These are phyloP conservation scores for Silurus meridionalis DNA, from an alignment of 2,113 vertebrate species.

Conservation along the genomic window DNA sequence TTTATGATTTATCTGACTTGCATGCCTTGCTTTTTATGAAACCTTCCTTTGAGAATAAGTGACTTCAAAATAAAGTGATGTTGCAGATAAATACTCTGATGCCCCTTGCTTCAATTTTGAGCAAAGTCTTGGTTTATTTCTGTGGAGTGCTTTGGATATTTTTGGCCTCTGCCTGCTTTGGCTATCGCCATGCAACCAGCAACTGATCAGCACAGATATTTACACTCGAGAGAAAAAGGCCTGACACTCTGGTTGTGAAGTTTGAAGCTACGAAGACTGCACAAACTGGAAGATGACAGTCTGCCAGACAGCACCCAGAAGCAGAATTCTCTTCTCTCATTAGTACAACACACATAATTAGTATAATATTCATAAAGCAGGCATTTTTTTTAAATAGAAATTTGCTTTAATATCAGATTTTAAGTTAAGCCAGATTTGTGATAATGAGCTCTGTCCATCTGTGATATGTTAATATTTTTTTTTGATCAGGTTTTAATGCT, in stretches of 20 bases:
- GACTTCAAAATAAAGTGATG: slow-evolving; percentile 56
- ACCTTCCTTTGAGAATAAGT: slow-evolving; percentile 30
- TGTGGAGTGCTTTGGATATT: slow-evolving; percentile 34
- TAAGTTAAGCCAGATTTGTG: neutral
- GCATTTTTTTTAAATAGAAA: neutral
- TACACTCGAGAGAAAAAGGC: slow-evolving; percentile 29
- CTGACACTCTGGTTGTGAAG: slow-evolving; percentile 25
- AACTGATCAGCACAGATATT: slow-evolving; percentile 19
- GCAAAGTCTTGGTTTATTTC: slow-evolving; percentile 34
- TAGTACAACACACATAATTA: slow-evolving; percentile 34
- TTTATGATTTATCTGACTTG: slow-evolving; percentile 36
- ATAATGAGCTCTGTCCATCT: neutral
- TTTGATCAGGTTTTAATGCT: neutral
- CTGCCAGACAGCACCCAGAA: slow-evolving; percentile 31
- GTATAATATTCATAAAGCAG: slow-evolving; percentile 12
- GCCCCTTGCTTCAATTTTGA: slow-evolving; percentile 55
- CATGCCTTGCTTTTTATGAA: slow-evolving; percentile 52
- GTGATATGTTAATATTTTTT: neutral
- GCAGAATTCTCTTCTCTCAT: slow-evolving; percentile 30
- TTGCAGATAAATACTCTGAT: slow-evolving; percentile 49
- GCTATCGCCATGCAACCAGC: slow-evolving; percentile 8
- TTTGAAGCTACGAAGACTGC: slow-evolving; percentile 25
- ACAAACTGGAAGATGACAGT: slow-evolving; percentile 26
- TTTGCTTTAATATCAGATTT: slow-evolving; percentile 3
- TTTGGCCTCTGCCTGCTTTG: slow-evolving; percentile 32